phyloP scores from a whole-genome alignment of 2,113 vertebrate species.

The Saimiri boliviensis region DNA sequence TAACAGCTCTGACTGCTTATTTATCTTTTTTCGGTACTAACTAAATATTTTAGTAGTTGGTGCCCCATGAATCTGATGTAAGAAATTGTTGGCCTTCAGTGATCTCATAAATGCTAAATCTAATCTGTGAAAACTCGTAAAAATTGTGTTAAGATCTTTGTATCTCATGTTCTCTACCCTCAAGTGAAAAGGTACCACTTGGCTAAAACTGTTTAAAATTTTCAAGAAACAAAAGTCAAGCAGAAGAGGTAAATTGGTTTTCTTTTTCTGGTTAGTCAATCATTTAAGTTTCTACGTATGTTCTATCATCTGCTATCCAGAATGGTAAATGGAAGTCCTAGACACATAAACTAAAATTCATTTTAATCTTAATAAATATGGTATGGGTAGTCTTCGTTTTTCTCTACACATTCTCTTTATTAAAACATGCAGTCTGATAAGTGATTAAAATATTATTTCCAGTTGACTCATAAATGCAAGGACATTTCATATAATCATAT shows the following conservation, averaged over 20 bases:
- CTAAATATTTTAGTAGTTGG: constrained; percentile 73
- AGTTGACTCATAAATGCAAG: neutral
- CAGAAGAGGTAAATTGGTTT: neutral
- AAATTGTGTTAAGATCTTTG: constrained; percentile 22
- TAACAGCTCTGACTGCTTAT: constrained; percentile 29
- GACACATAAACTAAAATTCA: constrained; percentile 61
- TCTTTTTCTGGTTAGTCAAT: constrained; percentile 11
- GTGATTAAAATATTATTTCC: neutral
- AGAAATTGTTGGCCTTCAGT: constrained; percentile 41
- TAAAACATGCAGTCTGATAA: constrained; percentile 17
- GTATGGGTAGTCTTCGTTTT: neutral
- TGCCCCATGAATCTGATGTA: constrained; percentile 57
- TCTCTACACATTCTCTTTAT: neutral
- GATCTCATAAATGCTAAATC: constrained; percentile 63
- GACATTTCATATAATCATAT: constrained; percentile 10
- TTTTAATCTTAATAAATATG: constrained; percentile 33
- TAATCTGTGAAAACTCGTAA: constrained; percentile 15
- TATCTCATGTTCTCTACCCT: constrained; percentile 50
- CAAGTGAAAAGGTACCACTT: constrained; percentile 58
- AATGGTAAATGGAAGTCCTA: constrained; percentile 19
- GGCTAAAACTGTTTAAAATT: constrained; percentile 61
- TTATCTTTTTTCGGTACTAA: constrained; percentile 42
- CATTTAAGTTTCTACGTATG: constrained; percentile 34
- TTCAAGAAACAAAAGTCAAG: neutral
- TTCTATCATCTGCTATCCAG: constrained; percentile 52